Evolutionary conservation across 2,113 vertebrate species (phyloP).

Genomic region (Callionymus lyra): DNA sequence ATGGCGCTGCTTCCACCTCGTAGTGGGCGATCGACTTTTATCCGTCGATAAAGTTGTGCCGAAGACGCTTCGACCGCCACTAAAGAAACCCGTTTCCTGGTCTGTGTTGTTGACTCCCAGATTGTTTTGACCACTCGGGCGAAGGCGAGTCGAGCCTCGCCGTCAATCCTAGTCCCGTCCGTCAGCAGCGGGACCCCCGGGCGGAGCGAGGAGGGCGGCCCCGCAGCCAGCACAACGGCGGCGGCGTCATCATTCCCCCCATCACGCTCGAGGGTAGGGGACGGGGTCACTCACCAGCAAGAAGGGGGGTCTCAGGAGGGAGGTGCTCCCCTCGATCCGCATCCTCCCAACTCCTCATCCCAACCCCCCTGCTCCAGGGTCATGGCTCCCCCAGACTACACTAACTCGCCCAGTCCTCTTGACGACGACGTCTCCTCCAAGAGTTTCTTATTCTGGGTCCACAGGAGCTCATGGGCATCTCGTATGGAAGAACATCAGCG

Average conservation of each 20-base stretch:
- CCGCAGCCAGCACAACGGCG: constrained; percentile 65
- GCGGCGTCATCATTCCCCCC: constrained; percentile 76
- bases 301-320: constrained; percentile 73
- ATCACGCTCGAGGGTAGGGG: constrained; percentile 97
- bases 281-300: constrained; percentile 74
- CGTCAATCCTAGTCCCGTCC: constrained; percentile 82
- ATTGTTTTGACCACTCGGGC: constrained; percentile 99
- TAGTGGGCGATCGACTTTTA: neutral
- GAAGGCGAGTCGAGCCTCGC: constrained; percentile 87
- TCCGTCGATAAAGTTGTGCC: no score
- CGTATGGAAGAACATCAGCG: no score
- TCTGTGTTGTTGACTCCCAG: constrained; percentile 97
- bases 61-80: constrained; percentile 24
- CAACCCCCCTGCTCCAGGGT: constrained; percentile 43
- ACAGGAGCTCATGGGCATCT: constrained; percentile 54
- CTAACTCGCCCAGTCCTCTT: constrained; percentile 48
- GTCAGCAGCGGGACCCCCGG: constrained; percentile 68
- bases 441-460: constrained; percentile 64
- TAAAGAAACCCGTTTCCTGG: constrained; percentile 75
- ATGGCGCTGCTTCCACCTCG: constrained; percentile 26
- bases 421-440: constrained; percentile 31
- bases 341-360: constrained; percentile 39
- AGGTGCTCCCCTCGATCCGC: constrained; percentile 53
- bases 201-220: constrained; percentile 81
- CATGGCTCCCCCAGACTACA: constrained; percentile 49